Percentiles rank a stretch among this genome's conserved stretches.
Evolutionary conservation across 2,888 invertebrate species (phyloP).

Genomic region (Cordylochernes scorpioides): DNA sequence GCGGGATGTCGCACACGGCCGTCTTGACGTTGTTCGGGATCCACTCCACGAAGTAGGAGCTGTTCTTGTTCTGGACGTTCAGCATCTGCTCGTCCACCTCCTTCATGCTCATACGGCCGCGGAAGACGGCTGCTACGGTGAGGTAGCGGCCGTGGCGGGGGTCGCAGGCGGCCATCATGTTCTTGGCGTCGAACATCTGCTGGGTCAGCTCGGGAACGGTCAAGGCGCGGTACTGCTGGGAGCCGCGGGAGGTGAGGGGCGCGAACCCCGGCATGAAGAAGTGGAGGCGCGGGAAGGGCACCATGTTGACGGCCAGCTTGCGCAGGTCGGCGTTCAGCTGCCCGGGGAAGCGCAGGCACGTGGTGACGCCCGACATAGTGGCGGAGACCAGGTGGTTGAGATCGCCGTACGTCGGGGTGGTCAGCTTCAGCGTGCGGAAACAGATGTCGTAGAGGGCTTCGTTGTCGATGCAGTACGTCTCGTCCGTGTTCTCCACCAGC

Average conservation of each 20-base stretch:
- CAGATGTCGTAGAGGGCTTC: no score
- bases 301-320: slow-evolving; percentile 24
- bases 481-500: slow-evolving; percentile 28
- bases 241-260: slow-evolving; percentile 60
- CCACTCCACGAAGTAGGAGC: no score
- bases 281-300: slow-evolving; percentile 27
- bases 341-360: no score
- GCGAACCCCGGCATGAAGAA: slow-evolving; percentile 43
- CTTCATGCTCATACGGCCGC: no score
- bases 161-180: no score
- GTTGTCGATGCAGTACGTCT: slow-evolving; percentile 30
- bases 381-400: no score
- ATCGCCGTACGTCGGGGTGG: slow-evolving; percentile 29
- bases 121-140: slow-evolving; percentile 32
- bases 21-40: no score
- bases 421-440: slow-evolving; percentile 29
- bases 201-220: slow-evolving; percentile 30
- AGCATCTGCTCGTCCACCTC: no score
- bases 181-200: slow-evolving; percentile 37
- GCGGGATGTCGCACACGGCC: no score
- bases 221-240: slow-evolving; percentile 26
- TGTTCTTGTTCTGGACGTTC: slow-evolving; percentile 23
- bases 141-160: slow-evolving; percentile 29
- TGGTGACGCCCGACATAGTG: no score
- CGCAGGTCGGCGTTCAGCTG: slow-evolving; percentile 27